Conservation (phyloP, 2,888 invertebrate genomes). For the Anoplius nigerrimus region DNA sequence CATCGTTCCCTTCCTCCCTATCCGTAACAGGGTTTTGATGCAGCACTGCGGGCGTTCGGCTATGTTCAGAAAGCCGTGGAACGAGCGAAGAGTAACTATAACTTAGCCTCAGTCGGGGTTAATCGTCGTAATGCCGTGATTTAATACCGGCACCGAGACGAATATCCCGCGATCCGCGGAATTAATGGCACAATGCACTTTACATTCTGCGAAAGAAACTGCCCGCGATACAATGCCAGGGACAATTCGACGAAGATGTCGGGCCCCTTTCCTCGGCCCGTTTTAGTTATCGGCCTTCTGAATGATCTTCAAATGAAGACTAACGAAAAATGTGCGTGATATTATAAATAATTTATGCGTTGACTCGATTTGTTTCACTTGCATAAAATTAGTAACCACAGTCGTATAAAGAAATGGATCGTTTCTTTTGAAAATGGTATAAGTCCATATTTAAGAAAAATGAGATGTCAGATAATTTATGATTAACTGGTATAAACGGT, state of each 20-base stretch:
- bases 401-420: too few relatives aligned
- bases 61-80: slow-evolving; percentile 44
- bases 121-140: slow-evolving; percentile 71
- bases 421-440: too few relatives aligned
- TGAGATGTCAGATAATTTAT: too few relatives aligned
- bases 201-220: slow-evolving; percentile 52
- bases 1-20: slow-evolving; percentile 24
- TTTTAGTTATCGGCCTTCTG: too few relatives aligned
- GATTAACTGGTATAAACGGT: too few relatives aligned
- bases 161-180: slow-evolving; percentile 53
- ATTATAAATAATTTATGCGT: too few relatives aligned
- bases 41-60: slow-evolving; percentile 28
- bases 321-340: too few relatives aligned
- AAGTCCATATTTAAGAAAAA: too few relatives aligned
- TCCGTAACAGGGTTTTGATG: slow-evolving; percentile 43
- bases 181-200: slow-evolving; percentile 66
- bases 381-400: too few relatives aligned
- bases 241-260: neutral
- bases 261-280: too few relatives aligned
- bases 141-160: slow-evolving; percentile 62
- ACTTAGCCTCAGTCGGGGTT: slow-evolving; percentile 68
- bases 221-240: slow-evolving; percentile 2
- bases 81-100: slow-evolving; percentile 56
- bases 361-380: too few relatives aligned
- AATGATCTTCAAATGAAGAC: too few relatives aligned